Evolutionary conservation across 2,888 invertebrate species (phyloP).

Genomic region (Tachina fera): DNA sequence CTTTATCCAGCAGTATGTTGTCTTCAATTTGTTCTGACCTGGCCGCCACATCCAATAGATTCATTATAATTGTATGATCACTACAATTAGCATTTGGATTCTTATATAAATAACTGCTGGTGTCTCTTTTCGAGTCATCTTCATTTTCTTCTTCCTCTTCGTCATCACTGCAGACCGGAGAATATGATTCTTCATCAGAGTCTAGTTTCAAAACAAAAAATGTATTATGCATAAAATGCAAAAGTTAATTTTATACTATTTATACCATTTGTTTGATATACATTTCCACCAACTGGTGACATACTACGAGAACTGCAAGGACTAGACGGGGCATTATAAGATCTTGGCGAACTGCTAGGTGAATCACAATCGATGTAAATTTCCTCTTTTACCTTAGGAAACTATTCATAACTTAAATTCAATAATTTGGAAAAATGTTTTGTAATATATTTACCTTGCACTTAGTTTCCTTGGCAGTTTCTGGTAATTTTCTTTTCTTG

Average conservation of each 20-base stretch:
- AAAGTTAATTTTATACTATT: not conserved
- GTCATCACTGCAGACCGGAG: conserved; percentile 83
- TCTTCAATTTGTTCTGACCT: conserved; percentile 79
- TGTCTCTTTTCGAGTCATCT: conserved; percentile 39
- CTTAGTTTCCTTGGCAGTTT: conserved; percentile 73
- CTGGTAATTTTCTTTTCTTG: conserved; percentile 79
- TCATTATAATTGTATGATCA: conserved; percentile 76
- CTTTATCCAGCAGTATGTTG: conserved; percentile 78
- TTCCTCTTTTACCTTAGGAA: conserved; percentile 78
- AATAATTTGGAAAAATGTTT: not conserved
- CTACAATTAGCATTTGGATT: conserved; percentile 61
- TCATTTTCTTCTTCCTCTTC: conserved; percentile 79
- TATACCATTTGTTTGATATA: conserved; percentile 73
- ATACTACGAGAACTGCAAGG: conserved; percentile 82
- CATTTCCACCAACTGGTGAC: conserved; percentile 78
- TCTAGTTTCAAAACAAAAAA: conserved; percentile 15
- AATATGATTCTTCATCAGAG: conserved; percentile 79
- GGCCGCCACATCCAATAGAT: conserved; percentile 79
- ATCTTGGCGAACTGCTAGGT: conserved; percentile 81
- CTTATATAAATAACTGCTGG: conserved; percentile 54
- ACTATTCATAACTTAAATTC: conserved; percentile 67
- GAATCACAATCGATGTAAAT: conserved; percentile 78
- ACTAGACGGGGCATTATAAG: conserved; percentile 78
- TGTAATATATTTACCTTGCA: conserved; percentile 75
- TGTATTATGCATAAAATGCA: not conserved